Conservation (phyloP, 2,797 vertebrate genomes). For the Eleutherodactylus coqui region DNA sequence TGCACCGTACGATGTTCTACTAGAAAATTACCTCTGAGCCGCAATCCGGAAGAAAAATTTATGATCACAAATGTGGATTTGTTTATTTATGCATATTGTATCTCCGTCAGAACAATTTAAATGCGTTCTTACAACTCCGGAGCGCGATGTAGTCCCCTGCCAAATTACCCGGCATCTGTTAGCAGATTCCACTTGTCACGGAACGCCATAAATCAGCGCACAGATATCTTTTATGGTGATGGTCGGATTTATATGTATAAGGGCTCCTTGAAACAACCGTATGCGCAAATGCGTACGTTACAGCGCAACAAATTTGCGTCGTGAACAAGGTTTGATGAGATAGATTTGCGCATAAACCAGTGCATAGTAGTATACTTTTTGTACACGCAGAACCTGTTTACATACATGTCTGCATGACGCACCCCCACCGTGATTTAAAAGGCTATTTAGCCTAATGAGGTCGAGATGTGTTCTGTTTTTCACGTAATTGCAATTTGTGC, state of each 20-base stretch:
- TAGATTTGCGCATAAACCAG: too few relatives aligned
- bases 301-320: too few relatives aligned
- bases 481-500: too few relatives aligned
- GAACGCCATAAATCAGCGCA: constrained; percentile 1
- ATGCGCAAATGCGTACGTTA: too few relatives aligned
- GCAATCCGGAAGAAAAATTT: not conserved
- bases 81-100: constrained; percentile 42
- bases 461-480: too few relatives aligned
- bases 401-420: too few relatives aligned
- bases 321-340: too few relatives aligned
- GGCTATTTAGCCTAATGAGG: too few relatives aligned
- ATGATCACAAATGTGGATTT: not conserved
- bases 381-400: too few relatives aligned
- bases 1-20: not conserved
- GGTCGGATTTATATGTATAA: not conserved
- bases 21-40: constrained; percentile 15
- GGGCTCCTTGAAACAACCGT: not conserved
- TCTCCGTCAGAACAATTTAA: constrained; percentile 20
- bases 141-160: not conserved
- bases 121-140: constrained; percentile 26
- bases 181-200: constrained; percentile 27
- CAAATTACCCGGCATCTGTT: constrained; percentile 42
- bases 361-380: too few relatives aligned
- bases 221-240: not conserved
- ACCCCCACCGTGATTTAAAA: too few relatives aligned